Base-by-base conservation (phyloP, 2,888 invertebrate genomes). In the Dendrolimus pini region DNA sequence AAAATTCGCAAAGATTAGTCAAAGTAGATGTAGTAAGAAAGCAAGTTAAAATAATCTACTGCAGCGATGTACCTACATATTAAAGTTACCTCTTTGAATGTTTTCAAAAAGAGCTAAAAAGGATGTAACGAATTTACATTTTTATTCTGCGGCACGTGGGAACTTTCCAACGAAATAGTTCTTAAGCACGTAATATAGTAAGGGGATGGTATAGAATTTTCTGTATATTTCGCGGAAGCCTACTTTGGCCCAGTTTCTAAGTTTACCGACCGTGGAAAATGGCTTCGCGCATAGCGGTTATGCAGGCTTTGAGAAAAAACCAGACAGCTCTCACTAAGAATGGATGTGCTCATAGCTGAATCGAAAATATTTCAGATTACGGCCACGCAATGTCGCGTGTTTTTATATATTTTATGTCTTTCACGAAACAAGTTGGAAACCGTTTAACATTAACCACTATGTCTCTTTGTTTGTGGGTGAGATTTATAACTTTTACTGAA, bases 231-330 rank as follows among this genome's bases (percentile, higher is more conserved):
- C 71, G 77, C 80, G 75, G 80, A 86, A 87, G 86, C 87, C 87
- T 83, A 85, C 85, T 84, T 85, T 85, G 86, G 78, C 89, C 88
- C 78, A 88, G 82, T 87, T 89, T 79, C 80, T 79, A 79, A 86
- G 83, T 87, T 87, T 84, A 82, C 83, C 75, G 83, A 84, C 78
- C 85, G 83, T 81, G 80, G 82, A 82, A 80, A 86, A 88, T 88
- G 80, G 80, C 77, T 82, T 79, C 76, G 77, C 79, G 80, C 75
- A 78, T 76, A 75, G 73, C 75, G 83, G 85, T 84, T 84, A 86
- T 84, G 74, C 76, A 80, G 75, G 78, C 77, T 79, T 81, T 75
- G 74, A 74, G 74, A 73, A 80, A 79, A 72, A 72, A 61, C 62
- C 59, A 54, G 41, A 52, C 55, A 52, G 12, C 56, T 54, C n/a